phyloP scores from a whole-genome alignment of 2,113 vertebrate species.

The Tonatia bakeri region DNA sequence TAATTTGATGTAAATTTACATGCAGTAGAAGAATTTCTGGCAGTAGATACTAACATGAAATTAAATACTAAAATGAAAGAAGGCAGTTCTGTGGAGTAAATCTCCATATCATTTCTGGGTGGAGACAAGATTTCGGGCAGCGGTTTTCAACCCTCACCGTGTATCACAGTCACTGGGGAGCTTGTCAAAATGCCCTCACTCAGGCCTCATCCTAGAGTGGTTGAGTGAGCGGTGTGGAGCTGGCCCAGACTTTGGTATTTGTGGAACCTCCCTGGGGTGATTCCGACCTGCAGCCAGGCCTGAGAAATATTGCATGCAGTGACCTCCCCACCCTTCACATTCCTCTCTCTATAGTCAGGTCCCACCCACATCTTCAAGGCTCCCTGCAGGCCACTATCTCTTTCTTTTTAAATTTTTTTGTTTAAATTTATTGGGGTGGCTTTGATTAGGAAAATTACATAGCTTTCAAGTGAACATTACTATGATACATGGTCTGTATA shows the following conservation, averaged over 20 bases:
- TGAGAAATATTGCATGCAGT: background rate
- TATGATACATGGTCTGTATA: no score
- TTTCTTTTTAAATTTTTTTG: background rate
- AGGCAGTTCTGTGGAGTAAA: background rate
- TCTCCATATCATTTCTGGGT: background rate
- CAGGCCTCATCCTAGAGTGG: background rate
- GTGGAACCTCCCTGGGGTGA: background rate
- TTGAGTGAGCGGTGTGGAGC: background rate
- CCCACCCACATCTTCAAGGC: background rate
- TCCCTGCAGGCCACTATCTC: background rate
- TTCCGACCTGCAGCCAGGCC: background rate
- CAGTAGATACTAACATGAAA: slow-evolving; percentile 43
- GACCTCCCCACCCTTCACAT: background rate
- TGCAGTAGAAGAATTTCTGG: slow-evolving; percentile 19
- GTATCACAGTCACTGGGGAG: background rate
- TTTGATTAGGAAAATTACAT: no score
- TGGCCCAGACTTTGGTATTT: background rate
- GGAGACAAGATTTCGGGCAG: background rate
- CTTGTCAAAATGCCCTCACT: background rate
- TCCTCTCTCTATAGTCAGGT: background rate
- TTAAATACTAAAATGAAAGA: slow-evolving; percentile 14
- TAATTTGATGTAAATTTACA: slow-evolving; percentile 53
- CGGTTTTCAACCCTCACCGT: background rate
- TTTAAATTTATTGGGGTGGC: no score
- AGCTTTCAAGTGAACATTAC: no score